Evolutionary conservation across 2,113 vertebrate genomes (phyloP).

Genomic region (Sorex fumeus): DNA sequence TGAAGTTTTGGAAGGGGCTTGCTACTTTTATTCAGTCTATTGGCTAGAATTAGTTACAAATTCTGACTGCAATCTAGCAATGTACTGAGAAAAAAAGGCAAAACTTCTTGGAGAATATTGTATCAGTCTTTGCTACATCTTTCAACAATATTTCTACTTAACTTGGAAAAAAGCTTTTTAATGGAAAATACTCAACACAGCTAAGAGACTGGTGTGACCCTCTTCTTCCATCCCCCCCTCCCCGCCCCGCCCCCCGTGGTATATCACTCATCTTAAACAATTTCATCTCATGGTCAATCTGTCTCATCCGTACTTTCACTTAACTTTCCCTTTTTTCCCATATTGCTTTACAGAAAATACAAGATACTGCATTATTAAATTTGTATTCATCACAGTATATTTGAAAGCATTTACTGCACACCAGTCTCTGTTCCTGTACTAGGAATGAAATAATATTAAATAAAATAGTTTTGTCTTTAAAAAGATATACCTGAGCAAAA

Average conservation of each 20-base stretch:
- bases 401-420: not conserved
- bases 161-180: not conserved
- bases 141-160: constrained; percentile 33
- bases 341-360: constrained; percentile 24
- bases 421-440: not conserved
- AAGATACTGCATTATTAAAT: not conserved
- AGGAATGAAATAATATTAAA: constrained; percentile 27
- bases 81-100: not conserved
- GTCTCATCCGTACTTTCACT: not conserved
- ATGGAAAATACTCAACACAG: constrained; percentile 33
- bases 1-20: not conserved
- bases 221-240: too few relatives aligned
- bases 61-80: not conserved
- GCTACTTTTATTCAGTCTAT: not conserved
- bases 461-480: constrained; percentile 40
- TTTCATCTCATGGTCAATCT: not conserved
- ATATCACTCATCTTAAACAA: not conserved
- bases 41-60: not conserved
- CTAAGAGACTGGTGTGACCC: not conserved
- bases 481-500: constrained; percentile 24
- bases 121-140: not conserved
- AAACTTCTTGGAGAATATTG: not conserved
- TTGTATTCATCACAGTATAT: constrained; percentile 26
- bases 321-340: not conserved
- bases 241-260: too few relatives aligned